phyloP scores from a whole-genome alignment of 1,140 invertebrate genomes.

The Aculops lycopersici region DNA sequence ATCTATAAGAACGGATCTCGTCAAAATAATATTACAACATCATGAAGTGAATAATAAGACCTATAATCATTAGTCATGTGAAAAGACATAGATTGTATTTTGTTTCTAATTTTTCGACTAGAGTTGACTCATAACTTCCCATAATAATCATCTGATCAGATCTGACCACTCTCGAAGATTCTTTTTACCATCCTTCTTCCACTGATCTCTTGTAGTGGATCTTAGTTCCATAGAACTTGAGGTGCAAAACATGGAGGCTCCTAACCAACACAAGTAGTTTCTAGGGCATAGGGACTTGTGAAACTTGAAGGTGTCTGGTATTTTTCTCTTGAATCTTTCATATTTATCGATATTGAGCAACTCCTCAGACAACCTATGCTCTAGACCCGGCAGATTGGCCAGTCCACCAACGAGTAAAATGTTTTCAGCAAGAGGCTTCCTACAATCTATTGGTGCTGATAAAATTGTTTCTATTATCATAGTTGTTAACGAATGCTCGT shows the following conservation, averaged over 20 bases:
- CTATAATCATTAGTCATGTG: too few species aligned
- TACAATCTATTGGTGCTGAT: constrained; percentile 40
- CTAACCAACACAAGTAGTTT: constrained; percentile 54
- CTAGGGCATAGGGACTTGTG: constrained; percentile 39
- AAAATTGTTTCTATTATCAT: constrained; percentile 45
- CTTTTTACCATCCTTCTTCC: constrained; percentile 23
- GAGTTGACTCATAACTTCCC: too few species aligned
- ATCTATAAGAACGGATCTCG: too few species aligned
- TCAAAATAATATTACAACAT: not conserved
- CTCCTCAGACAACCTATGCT: constrained; percentile 34
- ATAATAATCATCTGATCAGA: too few species aligned
- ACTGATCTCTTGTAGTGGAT: constrained; percentile 37
- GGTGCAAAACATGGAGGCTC: constrained; percentile 47
- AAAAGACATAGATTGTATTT: too few species aligned
- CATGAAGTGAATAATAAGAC: not conserved
- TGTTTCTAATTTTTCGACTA: too few species aligned
- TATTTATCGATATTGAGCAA: constrained; percentile 25
- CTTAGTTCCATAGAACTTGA: constrained; percentile 38
- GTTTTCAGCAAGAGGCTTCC: constrained; percentile 35
- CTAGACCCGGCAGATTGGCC: constrained; percentile 39
- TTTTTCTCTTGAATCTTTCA: constrained; percentile 25
- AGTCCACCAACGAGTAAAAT: constrained; percentile 54
- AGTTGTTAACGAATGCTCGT: constrained; percentile 44
- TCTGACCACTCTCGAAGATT: constrained; percentile 48
- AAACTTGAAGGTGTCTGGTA: constrained; percentile 36